These are phyloP conservation scores for Recurvirostra avosetta DNA, from an alignment of 2,113 vertebrate genomes.

Conservation along the genomic window DNA sequence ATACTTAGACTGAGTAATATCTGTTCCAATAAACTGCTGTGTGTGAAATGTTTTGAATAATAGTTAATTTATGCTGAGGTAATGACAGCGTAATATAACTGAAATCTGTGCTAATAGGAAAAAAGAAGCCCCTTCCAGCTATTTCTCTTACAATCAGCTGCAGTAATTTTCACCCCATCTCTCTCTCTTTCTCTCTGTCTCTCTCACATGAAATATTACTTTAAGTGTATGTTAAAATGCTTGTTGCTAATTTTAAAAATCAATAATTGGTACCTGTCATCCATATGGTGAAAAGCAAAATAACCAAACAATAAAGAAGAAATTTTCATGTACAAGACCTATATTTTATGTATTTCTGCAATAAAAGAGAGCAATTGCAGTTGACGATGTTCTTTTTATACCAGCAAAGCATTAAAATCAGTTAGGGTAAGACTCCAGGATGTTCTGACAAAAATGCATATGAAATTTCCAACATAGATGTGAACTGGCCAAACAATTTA, in stretches of 20 bases:
- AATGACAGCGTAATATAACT: constrained; percentile 60
- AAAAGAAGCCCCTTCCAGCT: constrained; percentile 62
- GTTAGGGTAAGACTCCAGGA: background rate
- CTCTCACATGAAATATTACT: constrained; percentile 52
- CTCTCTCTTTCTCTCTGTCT: background rate
- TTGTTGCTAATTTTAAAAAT: constrained; percentile 70
- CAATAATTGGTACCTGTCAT: constrained; percentile 61
- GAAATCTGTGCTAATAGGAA: constrained; percentile 65
- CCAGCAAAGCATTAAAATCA: background rate
- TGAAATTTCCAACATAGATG: background rate
- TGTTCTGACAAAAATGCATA: background rate
- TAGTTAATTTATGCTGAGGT: constrained; percentile 71
- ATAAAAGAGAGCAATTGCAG: background rate
- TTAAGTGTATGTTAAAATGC: constrained; percentile 30
- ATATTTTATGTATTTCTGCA: constrained; percentile 22
- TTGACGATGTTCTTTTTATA: background rate
- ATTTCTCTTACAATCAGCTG: constrained; percentile 58
- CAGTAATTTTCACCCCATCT: constrained; percentile 45
- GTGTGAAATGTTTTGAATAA: constrained; percentile 64
- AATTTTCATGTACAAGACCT: background rate
- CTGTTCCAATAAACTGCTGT: constrained; percentile 48
- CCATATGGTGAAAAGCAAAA: constrained; percentile 42
- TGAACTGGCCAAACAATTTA: background rate
- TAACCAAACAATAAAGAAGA: constrained; percentile 8
- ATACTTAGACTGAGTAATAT: constrained; percentile 57